These are phyloP conservation scores for Virgularia gustaviana DNA, from an alignment of 92 coral and sea anemone genomes.

Conservation along the genomic window DNA sequence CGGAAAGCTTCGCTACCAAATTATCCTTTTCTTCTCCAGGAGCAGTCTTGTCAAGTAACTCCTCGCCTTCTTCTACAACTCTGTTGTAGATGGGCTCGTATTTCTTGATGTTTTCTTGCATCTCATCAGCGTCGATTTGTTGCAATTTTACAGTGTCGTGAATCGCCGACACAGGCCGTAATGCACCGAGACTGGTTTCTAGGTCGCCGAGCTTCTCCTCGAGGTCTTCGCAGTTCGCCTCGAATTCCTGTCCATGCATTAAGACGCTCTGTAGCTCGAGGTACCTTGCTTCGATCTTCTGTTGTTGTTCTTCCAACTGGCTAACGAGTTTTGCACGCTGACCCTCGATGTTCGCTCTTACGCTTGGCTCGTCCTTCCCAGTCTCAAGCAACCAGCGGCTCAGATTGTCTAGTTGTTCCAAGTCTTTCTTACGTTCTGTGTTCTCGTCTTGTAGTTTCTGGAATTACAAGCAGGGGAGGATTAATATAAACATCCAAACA, in stretches of 20 bases:
- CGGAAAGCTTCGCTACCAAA: slow-evolving; percentile 66
- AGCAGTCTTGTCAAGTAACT: slow-evolving; percentile 72
- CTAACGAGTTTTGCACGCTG: slow-evolving; percentile 78
- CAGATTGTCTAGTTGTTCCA: slow-evolving; percentile 36
- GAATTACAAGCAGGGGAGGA: not conserved
- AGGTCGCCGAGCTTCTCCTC: slow-evolving; percentile 69
- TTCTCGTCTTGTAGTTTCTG: slow-evolving; percentile 29
- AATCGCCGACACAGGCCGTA: slow-evolving; percentile 86
- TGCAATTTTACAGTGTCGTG: slow-evolving; percentile 81
- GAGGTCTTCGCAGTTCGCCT: slow-evolving; percentile 70
- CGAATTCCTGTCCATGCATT: slow-evolving; percentile 90
- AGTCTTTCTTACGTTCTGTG: slow-evolving; percentile 35
- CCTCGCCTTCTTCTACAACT: slow-evolving; percentile 71
- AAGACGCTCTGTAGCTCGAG: slow-evolving; percentile 84
- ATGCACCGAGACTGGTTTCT: slow-evolving; percentile 61
- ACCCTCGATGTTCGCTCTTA: slow-evolving; percentile 77
- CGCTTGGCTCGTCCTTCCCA: slow-evolving; percentile 82
- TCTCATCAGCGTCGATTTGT: slow-evolving; percentile 66
- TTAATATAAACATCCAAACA: not conserved
- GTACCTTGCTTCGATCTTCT: slow-evolving; percentile 67
- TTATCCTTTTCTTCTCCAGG: slow-evolving; percentile 85
- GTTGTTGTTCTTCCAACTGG: slow-evolving; percentile 70
- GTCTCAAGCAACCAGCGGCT: slow-evolving; percentile 74
- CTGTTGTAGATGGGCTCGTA: slow-evolving; percentile 80
- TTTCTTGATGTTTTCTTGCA: slow-evolving; percentile 64